phyloP scores from a whole-genome alignment of 2,797 vertebrate species.

The Cirrhinus molitorella region DNA sequence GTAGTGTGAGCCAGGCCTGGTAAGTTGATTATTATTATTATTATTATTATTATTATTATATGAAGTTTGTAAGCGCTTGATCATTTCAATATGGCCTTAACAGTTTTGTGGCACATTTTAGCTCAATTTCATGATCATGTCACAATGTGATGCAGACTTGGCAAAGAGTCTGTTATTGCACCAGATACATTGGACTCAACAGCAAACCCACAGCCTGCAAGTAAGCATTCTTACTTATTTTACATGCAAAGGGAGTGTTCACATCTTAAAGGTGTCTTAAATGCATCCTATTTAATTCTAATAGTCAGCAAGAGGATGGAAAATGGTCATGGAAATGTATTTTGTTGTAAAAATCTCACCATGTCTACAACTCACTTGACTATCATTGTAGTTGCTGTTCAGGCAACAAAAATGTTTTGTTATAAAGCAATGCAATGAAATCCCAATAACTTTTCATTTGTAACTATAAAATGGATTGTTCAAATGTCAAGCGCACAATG shows the following conservation, averaged over 20 bases:
- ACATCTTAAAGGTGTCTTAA: neutral
- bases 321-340: neutral
- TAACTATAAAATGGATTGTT: neutral
- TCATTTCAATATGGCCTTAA: neutral
- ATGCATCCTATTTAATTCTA: too few species aligned
- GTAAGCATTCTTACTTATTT: neutral
- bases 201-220: neutral
- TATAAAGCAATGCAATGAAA: constrained; percentile 2
- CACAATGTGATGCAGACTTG: neutral
- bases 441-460: neutral
- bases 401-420: neutral
- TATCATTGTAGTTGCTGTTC: neutral
- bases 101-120: neutral
- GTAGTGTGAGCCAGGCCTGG: too few species aligned
- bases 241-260: neutral
- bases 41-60: neutral
- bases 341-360: neutral
- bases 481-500: neutral
- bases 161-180: neutral
- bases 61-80: neutral
- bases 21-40: too few species aligned
- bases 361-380: neutral
- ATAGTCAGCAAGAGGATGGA: too few species aligned
- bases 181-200: neutral
- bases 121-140: neutral